These are phyloP conservation scores for Alitta virens DNA, from an alignment of 2,888 invertebrate genomes.

Conservation along the genomic window DNA sequence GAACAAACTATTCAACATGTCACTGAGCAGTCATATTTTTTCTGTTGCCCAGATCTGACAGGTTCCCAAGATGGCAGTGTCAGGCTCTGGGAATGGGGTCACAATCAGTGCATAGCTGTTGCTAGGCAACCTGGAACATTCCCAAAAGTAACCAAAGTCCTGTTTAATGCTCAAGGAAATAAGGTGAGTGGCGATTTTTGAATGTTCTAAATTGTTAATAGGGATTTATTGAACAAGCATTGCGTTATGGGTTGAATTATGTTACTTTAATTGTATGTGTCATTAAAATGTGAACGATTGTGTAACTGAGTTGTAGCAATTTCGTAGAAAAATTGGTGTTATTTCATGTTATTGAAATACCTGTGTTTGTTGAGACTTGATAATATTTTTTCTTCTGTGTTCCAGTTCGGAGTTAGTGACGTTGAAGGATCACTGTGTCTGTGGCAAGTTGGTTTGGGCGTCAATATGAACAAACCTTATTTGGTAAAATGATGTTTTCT, in stretches of 20 bases:
- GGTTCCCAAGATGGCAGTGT: slow-evolving; percentile 67
- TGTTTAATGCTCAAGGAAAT: slow-evolving; percentile 94
- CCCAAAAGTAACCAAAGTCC: slow-evolving; percentile 80
- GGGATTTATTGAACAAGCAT: no score
- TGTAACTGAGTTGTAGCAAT: no score
- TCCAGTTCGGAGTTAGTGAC: slow-evolving; percentile 91
- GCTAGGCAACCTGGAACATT: slow-evolving; percentile 50
- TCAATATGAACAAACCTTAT: slow-evolving; percentile 56
- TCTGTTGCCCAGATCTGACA: slow-evolving; percentile 71
- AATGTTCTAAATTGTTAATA: no score
- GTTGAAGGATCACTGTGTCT: slow-evolving; percentile 94
- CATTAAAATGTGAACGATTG: no score
- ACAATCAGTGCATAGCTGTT: slow-evolving; percentile 58
- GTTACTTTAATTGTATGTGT: no score
- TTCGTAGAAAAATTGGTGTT: no score
- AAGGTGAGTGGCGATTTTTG: slow-evolving; percentile 61
- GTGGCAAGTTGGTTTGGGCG: slow-evolving; percentile 61
- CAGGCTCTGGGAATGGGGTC: slow-evolving; percentile 98
- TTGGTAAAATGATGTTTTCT: slow-evolving; percentile 47
- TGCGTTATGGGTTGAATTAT: no score
- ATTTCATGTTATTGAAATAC: no score
- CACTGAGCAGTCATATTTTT: no score
- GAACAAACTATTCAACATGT: no score
- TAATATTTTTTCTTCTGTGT: no score
- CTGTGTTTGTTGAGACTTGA: no score